Evolutionary conservation across 2,888 invertebrate genomes (phyloP).

Genomic region (Drosophila fulvimacula): DNA sequence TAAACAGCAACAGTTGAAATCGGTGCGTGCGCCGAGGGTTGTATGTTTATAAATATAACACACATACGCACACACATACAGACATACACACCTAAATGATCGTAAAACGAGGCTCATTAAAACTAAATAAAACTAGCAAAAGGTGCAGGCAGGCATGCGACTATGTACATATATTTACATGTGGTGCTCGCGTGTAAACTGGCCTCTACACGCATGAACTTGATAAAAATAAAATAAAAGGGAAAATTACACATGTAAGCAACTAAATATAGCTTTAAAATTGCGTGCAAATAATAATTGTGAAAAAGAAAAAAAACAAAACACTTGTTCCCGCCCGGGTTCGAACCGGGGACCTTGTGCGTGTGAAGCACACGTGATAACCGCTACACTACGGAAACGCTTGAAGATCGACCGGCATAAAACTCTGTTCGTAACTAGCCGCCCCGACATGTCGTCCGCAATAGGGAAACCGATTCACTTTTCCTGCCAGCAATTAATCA

Average conservation of each 20-base stretch:
- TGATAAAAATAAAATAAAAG: conserved; percentile 31
- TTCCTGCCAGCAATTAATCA: conserved; percentile 61
- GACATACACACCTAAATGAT: conserved; percentile 47
- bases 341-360: conserved; percentile 85
- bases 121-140: conserved; percentile 50
- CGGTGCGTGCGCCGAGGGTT: conserved; percentile 61
- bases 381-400: conserved; percentile 84
- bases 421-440: conserved; percentile 22
- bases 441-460: neutral
- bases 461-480: conserved; percentile 61
- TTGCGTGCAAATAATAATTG: conserved; percentile 31
- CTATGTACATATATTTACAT: conserved; percentile 7
- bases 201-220: conserved; percentile 48
- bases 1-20: conserved; percentile 63
- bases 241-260: conserved; percentile 37
- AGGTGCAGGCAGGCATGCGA: conserved; percentile 29
- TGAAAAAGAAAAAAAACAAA: conserved; percentile 6
- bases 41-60: conserved; percentile 67
- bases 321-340: conserved; percentile 83
- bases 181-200: conserved; percentile 28
- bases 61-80: conserved; percentile 8
- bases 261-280: conserved; percentile 19
- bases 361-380: conserved; percentile 85
- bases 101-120: conserved; percentile 69
- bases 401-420: conserved; percentile 27